Evolutionary conservation across 2,113 vertebrate genomes (phyloP).

Genomic region (Meriones unguiculatus): DNA sequence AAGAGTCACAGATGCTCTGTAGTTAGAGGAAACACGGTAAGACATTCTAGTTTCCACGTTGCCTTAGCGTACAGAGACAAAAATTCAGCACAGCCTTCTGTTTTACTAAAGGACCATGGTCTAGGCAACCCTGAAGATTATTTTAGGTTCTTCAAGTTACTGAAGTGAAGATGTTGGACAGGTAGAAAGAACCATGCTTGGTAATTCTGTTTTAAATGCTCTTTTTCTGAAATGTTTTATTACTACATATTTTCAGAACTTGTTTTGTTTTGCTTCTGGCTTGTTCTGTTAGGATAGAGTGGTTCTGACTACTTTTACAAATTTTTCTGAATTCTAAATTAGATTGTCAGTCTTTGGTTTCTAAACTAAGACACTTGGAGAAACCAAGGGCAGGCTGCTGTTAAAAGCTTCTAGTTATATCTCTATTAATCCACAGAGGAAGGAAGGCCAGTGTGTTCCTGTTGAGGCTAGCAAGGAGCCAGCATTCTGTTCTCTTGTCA

Average conservation of each 20-base stretch:
- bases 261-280: not conserved
- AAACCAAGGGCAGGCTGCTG: not conserved
- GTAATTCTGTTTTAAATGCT: not conserved
- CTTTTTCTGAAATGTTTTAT: not conserved
- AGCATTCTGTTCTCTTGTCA: not conserved
- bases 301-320: not conserved
- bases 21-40: not conserved
- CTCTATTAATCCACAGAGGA: conserved; percentile 4
- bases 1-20: not conserved
- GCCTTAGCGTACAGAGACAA: not conserved
- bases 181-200: not conserved
- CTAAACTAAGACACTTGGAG: not conserved
- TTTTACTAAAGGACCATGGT: not conserved
- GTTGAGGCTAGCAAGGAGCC: not conserved
- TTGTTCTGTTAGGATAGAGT: not conserved
- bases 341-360: not conserved
- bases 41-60: not conserved
- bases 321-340: conserved; percentile 13
- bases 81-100: not conserved
- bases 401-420: conserved; percentile 18
- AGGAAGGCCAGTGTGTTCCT: not conserved
- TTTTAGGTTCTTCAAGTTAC: not conserved
- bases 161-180: not conserved
- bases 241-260: not conserved
- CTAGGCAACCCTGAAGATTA: not conserved